A percentile compares a stretch with the other conserved stretches of the same genome.
Evolutionary conservation across 1,140 invertebrate genomes (phyloP).

Genomic region (Lerema accius): DNA sequence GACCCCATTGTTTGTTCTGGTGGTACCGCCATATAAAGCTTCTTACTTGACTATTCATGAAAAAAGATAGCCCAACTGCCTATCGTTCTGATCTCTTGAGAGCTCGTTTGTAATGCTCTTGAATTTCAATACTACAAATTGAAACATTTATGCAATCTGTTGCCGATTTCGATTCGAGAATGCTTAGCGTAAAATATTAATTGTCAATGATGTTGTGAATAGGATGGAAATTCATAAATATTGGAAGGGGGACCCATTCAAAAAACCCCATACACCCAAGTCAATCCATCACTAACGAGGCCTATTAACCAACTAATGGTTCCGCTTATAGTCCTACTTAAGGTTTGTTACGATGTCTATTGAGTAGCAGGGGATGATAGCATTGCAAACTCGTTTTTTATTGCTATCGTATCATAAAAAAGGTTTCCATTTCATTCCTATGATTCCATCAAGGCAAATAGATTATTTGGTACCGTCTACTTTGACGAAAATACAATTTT

Average conservation of each 20-base stretch:
- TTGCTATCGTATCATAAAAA: too few relatives aligned
- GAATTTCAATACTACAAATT: slow-evolving; percentile 33
- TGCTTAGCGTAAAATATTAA: too few relatives aligned
- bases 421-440: neutral
- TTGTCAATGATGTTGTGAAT: too few relatives aligned
- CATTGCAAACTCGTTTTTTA: too few relatives aligned
- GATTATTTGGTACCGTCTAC: neutral
- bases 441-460: neutral
- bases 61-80: slow-evolving; percentile 23
- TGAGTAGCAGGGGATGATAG: too few relatives aligned
- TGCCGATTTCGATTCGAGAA: slow-evolving; percentile 8
- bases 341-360: too few relatives aligned
- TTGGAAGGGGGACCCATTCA: too few relatives aligned
- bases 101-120: slow-evolving; percentile 31
- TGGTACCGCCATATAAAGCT: slow-evolving; percentile 45
- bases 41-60: slow-evolving; percentile 54
- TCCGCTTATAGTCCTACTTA: too few relatives aligned
- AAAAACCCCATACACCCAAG: too few relatives aligned
- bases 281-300: too few relatives aligned
- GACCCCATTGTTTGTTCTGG: slow-evolving; percentile 52
- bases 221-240: too few relatives aligned
- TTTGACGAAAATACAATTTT: neutral
- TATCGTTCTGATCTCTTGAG: slow-evolving; percentile 26
- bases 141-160: slow-evolving; percentile 31
- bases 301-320: too few relatives aligned